Evolutionary conservation across 2,888 invertebrate species (phyloP), one percentile per base, ranked within the genome.

Genomic region (Tortrix viridana): DNA sequence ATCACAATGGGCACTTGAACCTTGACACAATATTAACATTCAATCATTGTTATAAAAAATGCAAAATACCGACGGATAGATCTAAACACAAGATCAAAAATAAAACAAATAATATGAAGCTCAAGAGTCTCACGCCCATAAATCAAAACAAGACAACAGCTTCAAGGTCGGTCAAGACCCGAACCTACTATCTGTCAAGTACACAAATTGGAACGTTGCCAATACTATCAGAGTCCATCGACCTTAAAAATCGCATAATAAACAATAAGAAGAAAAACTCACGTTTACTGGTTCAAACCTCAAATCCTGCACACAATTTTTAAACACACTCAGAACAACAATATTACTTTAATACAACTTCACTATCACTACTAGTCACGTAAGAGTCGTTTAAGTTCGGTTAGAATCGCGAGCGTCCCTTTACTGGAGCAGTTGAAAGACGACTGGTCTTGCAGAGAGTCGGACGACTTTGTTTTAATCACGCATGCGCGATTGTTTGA

Each of bases 401-500:
- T 19, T 37, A 38, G 38, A 44, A 23, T 53, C 37, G 52, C 56
- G 19, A 52, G 46, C 62, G 62, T 62, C 44, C 50, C 56, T 46
- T 12, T 50, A 41, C 37, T 12, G 38, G 50, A 46, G 19, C 62
- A 52, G 56, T 57, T 57, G 46, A 50, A 57, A 62, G 56, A 57
- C 52, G 62, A 62, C 62, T 62, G 62, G 52, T 57, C 49, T 44
- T 55, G 46, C 14, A 16, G 50, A 38, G 52, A 56, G 49, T 44
- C 19, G 56, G 50, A 23, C 46, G 50, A 57, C 62, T 50, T 56
- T 38, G 41, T 41, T 46, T 57, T 26, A 47, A 50, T 26, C 18
- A 62, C 62, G 62, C 62, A 62, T 62, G 62, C 62, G 62, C 56
- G 23, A 9, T 41, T 37, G n/a, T 19, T 47, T 47, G 6, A 53